Percentiles rank a stretch among this genome's conserved stretches.
phyloP scores from a whole-genome alignment of 2,797 vertebrate species.

The Bovichtus diacanthus region DNA sequence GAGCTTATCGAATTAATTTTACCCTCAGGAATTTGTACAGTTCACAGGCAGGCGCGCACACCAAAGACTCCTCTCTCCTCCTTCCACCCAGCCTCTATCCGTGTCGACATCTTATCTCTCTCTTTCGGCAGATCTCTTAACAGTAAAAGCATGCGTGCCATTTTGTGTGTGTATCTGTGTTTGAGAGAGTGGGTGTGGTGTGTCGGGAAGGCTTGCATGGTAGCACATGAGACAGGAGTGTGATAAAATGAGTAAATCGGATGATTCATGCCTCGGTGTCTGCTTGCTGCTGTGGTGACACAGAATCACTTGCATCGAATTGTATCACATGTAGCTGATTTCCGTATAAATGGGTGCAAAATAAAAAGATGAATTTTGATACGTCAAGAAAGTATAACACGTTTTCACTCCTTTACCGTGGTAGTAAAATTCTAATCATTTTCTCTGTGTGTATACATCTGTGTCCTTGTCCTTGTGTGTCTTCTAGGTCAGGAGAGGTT shows the following conservation, averaged over 20 bases:
- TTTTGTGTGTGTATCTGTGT: slow-evolving; percentile 1
- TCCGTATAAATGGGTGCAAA: not conserved
- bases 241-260: slow-evolving; percentile 26
- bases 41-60: slow-evolving; percentile 9
- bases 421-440: not conserved
- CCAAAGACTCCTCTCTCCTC: slow-evolving; percentile 12
- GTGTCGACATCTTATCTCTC: slow-evolving; percentile 13
- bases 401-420: not conserved
- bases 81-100: slow-evolving; percentile 4
- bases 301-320: no score
- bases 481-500: slow-evolving; percentile 95
- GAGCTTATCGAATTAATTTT: slow-evolving; percentile 67
- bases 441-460: not conserved
- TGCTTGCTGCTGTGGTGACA: not conserved
- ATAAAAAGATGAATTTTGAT: not conserved
- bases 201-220: slow-evolving; percentile 13
- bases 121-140: slow-evolving; percentile 12
- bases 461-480: not conserved
- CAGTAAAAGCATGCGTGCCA: slow-evolving; percentile 4
- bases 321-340: not conserved
- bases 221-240: slow-evolving; percentile 7
- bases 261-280: not conserved
- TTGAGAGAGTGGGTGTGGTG: not conserved
- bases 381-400: not conserved
- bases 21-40: slow-evolving; percentile 54